These are phyloP conservation scores for Andrena chrysosceles DNA, from an alignment of 2,888 invertebrate species.

Conservation along the genomic window DNA sequence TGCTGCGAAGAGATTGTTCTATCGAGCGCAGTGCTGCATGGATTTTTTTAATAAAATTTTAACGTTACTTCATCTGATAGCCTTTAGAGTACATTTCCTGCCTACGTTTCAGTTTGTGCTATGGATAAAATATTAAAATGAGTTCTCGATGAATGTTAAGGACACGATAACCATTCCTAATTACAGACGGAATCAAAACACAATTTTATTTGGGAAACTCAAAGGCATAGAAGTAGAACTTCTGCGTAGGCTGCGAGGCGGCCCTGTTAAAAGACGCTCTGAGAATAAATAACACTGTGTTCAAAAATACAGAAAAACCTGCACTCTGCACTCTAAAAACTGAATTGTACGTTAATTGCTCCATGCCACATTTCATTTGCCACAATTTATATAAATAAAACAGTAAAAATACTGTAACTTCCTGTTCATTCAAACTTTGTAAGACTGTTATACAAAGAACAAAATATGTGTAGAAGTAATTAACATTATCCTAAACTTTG, in stretches of 20 bases:
- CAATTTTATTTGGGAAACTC: background rate
- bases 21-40: conserved; percentile 22
- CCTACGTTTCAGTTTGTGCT: background rate
- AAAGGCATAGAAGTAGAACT: background rate
- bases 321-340: background rate
- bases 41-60: conserved; percentile 18
- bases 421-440: background rate
- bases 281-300: background rate
- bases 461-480: background rate
- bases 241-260: background rate
- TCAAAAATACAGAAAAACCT: background rate
- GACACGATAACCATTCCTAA: background rate
- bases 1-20: conserved; percentile 39
- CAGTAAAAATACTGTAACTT: background rate
- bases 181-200: background rate
- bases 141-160: background rate
- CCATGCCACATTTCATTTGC: no score
- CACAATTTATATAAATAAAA: background rate
- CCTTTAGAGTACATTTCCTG: background rate
- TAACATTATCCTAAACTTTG: background rate
- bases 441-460: background rate
- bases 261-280: no score
- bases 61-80: background rate
- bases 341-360: background rate
- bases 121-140: background rate